phyloP scores from a whole-genome alignment of 2,888 invertebrate genomes.

The Biston betularia region DNA sequence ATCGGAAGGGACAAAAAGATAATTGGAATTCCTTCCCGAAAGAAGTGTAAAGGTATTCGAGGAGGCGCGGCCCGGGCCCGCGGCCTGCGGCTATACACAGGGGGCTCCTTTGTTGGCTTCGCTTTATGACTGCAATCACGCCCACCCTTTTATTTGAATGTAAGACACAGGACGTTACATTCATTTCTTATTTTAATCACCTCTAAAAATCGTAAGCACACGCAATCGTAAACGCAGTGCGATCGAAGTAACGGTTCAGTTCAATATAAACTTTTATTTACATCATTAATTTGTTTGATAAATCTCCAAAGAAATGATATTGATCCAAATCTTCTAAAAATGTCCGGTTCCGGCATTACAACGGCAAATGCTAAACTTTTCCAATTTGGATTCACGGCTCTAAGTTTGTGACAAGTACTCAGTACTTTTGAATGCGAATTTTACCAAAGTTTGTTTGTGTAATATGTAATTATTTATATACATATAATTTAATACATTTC shows the following conservation, averaged over 20 bases:
- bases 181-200: constrained; percentile 19
- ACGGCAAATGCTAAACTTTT: no score
- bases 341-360: no score
- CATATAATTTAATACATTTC: no score
- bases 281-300: background rate
- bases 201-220: no score
- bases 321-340: no score
- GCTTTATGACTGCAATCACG: constrained; percentile 30
- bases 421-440: no score
- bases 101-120: constrained; percentile 15
- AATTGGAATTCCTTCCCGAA: constrained; percentile 49
- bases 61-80: constrained; percentile 17
- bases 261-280: background rate
- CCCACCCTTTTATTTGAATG: constrained; percentile 26
- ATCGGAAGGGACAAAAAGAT: constrained; percentile 49
- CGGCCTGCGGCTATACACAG: constrained; percentile 1
- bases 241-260: background rate
- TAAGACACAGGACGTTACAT: constrained; percentile 24
- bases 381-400: no score
- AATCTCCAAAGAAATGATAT: no score
- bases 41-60: constrained; percentile 45
- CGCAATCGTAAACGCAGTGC: background rate
- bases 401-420: no score
- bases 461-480: no score
- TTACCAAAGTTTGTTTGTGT: no score